A percentile compares a stretch with the other conserved stretches of the same genome.
phyloP scores from a whole-genome alignment of 2,888 invertebrate genomes.

The Nebria brevicollis region DNA sequence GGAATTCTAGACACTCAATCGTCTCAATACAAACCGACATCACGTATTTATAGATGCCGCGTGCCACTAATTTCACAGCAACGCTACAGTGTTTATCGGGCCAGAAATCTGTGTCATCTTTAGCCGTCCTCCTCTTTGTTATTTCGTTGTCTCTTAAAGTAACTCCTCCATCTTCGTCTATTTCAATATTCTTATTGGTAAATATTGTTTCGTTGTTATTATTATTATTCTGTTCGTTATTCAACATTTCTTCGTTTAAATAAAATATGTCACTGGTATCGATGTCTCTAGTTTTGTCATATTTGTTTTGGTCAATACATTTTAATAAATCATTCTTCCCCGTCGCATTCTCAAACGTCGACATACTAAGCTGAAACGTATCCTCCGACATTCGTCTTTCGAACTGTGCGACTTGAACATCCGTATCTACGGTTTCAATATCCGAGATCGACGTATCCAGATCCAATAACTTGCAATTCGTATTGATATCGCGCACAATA shows the following conservation, averaged over 20 bases:
- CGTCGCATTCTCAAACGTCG: background rate
- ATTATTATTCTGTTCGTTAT: background rate
- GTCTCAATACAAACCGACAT: constrained; percentile 37
- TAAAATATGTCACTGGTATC: background rate
- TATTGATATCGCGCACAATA: constrained; percentile 33
- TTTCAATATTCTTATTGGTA: constrained; percentile 5
- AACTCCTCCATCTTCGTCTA: background rate
- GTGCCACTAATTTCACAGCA: constrained; percentile 21
- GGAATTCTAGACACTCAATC: constrained; percentile 34
- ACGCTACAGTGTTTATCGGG: background rate
- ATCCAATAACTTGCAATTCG: constrained; percentile 21
- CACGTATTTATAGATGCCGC: constrained; percentile 29
- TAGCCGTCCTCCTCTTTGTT: background rate
- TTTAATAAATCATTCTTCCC: background rate
- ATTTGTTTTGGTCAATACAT: background rate
- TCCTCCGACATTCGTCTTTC: background rate
- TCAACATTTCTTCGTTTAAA: too few relatives aligned
- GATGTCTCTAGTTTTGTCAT: constrained; percentile 20
- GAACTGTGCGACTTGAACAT: background rate
- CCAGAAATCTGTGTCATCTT: background rate
- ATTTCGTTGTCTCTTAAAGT: background rate
- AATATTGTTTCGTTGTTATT: background rate
- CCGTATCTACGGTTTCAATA: constrained; percentile 30
- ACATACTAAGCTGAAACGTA: background rate
- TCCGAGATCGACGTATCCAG: constrained; percentile 29